Evolutionary conservation across 2,113 vertebrate species (phyloP), one percentile per base, ranked within the genome.

Genomic region (Gulo gulo): DNA sequence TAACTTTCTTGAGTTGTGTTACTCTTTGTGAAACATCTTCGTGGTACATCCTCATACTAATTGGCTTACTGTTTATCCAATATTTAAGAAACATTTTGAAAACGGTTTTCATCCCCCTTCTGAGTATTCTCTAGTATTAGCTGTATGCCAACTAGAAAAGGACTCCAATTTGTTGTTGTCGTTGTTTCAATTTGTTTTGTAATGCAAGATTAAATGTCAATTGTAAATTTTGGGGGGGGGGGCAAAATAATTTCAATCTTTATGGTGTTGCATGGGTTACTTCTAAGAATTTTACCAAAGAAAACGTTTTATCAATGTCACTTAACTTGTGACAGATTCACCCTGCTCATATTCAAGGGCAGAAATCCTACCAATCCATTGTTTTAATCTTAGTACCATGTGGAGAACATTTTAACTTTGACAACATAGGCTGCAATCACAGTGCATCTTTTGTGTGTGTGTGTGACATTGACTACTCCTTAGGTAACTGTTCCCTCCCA

Each of bases 321-420:
- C 50, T 88, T 86, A 87, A 34, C 29, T 97, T 94, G 74, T 96
- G 88, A 97, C 78, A 95, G 52, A 94, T 90, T 96, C 63, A 82
- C 81, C 88, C 97, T 94, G 18, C n/a, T 97, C 6, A 47, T 89
- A 90, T 97, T 97, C 84, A 98, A 69, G 47, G 73, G 39, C 45
- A 92, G 95, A 98, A 98, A 97, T 88, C 45, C 87, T 73, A 94
- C 76, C 69, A 98, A 80, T 98, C 95, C 95, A 87, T 98, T 97
- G 97, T 96, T 98, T 97, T 98, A 86, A 96, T 98, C 82, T 97
- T 98, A 97, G 97, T 97, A 91, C 34, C 78, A n/a, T 95, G 59
- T 81, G 94, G 95, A 97, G 81, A 98, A 97, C 96, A 96, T 50
- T 98, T 1, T 94, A 97, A 97, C 89, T 97, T 91, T 95, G 96